phyloP scores from a whole-genome alignment of 2,888 invertebrate genomes.

The Camptogramma bilineatum region DNA sequence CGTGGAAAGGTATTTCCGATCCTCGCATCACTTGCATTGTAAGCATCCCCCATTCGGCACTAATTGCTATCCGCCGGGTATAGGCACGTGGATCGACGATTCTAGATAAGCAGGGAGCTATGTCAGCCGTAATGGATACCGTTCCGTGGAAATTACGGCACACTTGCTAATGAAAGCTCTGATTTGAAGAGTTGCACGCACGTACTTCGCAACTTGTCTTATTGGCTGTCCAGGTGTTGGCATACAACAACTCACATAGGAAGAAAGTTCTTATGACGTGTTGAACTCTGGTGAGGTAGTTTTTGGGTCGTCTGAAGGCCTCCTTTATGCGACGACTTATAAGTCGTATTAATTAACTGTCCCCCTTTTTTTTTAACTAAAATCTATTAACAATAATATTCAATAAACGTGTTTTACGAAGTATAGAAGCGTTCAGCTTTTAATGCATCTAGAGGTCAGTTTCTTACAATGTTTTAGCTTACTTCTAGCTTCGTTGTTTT shows the following conservation, averaged over 20 bases:
- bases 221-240: constrained; percentile 16
- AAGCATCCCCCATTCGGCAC: constrained; percentile 36
- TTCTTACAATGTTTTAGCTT: too few species aligned
- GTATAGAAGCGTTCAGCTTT: too few species aligned
- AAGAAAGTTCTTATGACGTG: background rate
- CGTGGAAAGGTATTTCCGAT: constrained; percentile 33
- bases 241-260: background rate
- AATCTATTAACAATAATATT: too few species aligned
- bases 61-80: constrained; percentile 35
- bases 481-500: too few species aligned
- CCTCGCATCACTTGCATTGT: constrained; percentile 36
- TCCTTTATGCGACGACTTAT: too few species aligned
- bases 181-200: constrained; percentile 20
- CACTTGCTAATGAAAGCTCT: constrained; percentile 30
- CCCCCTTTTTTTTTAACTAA: too few species aligned
- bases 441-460: too few species aligned
- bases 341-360: too few species aligned
- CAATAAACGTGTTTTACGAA: too few species aligned
- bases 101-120: constrained; percentile 34
- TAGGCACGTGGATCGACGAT: constrained; percentile 31
- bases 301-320: too few species aligned
- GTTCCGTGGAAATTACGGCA: constrained; percentile 26
- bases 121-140: constrained; percentile 34
- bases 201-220: constrained; percentile 15
- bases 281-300: too few species aligned